Conservation (phyloP, 2,113 vertebrate genomes). For the Gallinago paraguaiae region DNA sequence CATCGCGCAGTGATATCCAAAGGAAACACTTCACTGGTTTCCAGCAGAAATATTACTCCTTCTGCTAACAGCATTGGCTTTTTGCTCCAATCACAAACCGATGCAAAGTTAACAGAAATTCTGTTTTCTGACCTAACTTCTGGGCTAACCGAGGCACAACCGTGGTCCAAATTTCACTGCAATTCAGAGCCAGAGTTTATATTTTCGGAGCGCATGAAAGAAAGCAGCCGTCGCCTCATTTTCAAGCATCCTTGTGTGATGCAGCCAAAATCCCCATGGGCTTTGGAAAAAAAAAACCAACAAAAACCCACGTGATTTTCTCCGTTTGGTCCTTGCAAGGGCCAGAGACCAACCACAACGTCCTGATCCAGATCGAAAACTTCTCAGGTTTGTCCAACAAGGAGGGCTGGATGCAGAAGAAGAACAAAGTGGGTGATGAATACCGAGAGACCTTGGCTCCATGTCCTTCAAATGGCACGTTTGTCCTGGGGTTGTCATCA, state of each 20-base stretch:
- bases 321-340: background rate
- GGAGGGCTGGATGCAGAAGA: background rate
- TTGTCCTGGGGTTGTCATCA: background rate
- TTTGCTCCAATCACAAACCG: background rate
- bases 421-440: background rate
- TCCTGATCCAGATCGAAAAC: background rate
- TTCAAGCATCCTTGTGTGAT: background rate
- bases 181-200: background rate
- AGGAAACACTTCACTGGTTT: background rate
- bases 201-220: background rate
- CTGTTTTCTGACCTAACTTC: background rate
- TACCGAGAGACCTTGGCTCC: background rate
- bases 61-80: background rate
- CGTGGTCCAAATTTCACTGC: background rate
- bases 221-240: background rate
- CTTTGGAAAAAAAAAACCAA: background rate
- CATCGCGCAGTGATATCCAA: background rate
- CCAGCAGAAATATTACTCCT: background rate
- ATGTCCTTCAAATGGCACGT: accelerated
- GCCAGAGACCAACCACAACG: background rate
- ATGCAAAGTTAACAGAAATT: background rate
- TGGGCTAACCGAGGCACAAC: background rate
- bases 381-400: background rate
- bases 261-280: background rate
- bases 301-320: background rate